These are phyloP conservation scores for Geophilus truncorum DNA, from an alignment of 2,888 invertebrate genomes.

Conservation along the genomic window DNA sequence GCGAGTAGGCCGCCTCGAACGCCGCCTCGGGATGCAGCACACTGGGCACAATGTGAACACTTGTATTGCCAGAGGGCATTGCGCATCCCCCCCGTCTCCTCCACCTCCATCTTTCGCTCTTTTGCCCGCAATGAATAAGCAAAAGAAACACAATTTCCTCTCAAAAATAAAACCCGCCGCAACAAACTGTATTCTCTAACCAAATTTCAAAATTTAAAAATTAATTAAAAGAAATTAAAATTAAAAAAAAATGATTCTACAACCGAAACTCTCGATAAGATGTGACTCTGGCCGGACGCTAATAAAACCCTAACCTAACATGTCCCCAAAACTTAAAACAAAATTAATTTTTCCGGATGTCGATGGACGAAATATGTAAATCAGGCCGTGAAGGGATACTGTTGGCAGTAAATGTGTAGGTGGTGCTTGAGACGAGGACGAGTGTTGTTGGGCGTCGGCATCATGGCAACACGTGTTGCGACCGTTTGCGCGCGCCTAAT, in stretches of 20 bases:
- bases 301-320: too few species aligned
- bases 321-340: too few species aligned
- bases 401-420: not conserved
- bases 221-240: too few species aligned
- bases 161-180: too few species aligned
- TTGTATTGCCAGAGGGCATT: not conserved
- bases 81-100: not conserved
- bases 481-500: conserved; percentile 15
- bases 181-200: too few species aligned
- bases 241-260: too few species aligned
- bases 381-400: not conserved
- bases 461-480: conserved; percentile 16
- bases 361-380: too few species aligned
- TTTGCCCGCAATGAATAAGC: not conserved
- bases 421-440: not conserved
- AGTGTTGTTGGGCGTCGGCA: conserved; percentile 5
- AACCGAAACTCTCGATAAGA: too few species aligned
- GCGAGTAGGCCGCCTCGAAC: not conserved
- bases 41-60: conserved; percentile 5
- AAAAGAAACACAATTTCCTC: too few species aligned
- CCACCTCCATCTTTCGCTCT: not conserved
- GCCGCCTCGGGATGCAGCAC: conserved; percentile 18
- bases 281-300: too few species aligned
- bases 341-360: too few species aligned
- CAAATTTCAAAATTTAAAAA: too few species aligned